phyloP scores from a whole-genome alignment of 2,888 invertebrate species.

The Andrena minutula region DNA sequence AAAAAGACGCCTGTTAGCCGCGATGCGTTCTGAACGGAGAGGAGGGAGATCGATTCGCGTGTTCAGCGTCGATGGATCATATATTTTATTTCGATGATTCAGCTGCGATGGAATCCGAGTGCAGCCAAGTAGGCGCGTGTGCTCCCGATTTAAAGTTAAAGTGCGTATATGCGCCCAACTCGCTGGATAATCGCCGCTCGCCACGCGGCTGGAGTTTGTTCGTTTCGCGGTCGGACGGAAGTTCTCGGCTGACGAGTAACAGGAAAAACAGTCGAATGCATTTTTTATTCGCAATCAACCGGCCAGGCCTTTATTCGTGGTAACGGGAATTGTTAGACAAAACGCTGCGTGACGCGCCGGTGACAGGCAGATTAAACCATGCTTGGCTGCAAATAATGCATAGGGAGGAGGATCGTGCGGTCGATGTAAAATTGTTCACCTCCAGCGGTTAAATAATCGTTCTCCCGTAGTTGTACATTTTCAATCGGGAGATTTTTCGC shows the following conservation, averaged over 20 bases:
- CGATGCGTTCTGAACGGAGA: not conserved
- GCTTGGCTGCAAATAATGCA: not conserved
- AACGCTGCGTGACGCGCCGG: not conserved
- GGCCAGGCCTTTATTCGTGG: not conserved
- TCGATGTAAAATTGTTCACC: not conserved
- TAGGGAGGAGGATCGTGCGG: no score
- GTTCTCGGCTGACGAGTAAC: constrained; percentile 4
- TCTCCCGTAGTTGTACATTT: not conserved
- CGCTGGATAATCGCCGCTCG: no score
- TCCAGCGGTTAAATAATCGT: not conserved
- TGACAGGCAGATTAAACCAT: not conserved
- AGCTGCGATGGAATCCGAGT: constrained; percentile 49
- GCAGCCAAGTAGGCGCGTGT: not conserved
- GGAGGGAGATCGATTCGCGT: constrained; percentile 51
- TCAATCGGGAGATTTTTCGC: not conserved
- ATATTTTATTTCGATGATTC: constrained; percentile 63
- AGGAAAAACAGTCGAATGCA: not conserved
- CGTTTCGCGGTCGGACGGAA: not conserved
- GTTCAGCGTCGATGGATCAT: constrained; percentile 39
- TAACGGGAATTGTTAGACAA: not conserved
- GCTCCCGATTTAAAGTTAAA: not conserved
- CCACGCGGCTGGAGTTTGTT: not conserved
- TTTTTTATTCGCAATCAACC: not conserved
- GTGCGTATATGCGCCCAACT: not conserved
- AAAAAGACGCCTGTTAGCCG: constrained; percentile 45